Base-by-base conservation (phyloP, 2,888 invertebrate genomes). In the Branchellion lobata region DNA sequence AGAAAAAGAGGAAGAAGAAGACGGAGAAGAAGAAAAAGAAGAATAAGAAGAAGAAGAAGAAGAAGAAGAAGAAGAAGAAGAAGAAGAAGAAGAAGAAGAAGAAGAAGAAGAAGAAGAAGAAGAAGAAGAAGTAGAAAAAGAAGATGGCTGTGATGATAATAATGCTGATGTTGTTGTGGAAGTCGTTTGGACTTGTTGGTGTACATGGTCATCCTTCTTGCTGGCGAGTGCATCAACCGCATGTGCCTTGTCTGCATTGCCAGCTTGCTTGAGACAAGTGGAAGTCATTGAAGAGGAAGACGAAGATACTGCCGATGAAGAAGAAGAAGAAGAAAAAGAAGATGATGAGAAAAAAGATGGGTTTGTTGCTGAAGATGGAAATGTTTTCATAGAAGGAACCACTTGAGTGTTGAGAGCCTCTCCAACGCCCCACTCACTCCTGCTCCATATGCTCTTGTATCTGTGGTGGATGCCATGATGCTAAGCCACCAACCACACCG, bases 361-460 rank as follows among this genome's bases (percentile, higher is more conserved):
- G n/a, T n/a, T n/a, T n/a, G n/a, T n/a, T 29, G 29, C 65, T 71
- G 71, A 8, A 8, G 71, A 33, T 33, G 71, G 29, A 8, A n/a
- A 71, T n/a, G 31, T 29, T 27, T 33, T 34, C n/a, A 77, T n/a
- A n/a, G 77, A 57, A 1, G 77, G 77, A 24, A 77, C 77, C 5
- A 77, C 24, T 31, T 3, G 34, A 14, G 77, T n/a, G n/a, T 53
- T 34, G 18, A 77, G 65, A 14, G 34, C 33, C n/a, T 40, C 57
- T 1, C 24, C 34, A 1, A n/a, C 61, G 27, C 77, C 77, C n/a
- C 65, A 33, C 36, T 77, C 77, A 53, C 27, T 27, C 24, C 61
- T 29, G 65, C 65, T 77, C 65, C 61, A 29, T 18, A 51, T 53
- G 34, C 57, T 65, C 36, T 53, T 77, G 77, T 77, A 77, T 33